Evolutionary conservation across 2,113 vertebrate genomes (phyloP), one percentile per base, ranked within the genome.

Genomic region (Catharus fuscescens): DNA sequence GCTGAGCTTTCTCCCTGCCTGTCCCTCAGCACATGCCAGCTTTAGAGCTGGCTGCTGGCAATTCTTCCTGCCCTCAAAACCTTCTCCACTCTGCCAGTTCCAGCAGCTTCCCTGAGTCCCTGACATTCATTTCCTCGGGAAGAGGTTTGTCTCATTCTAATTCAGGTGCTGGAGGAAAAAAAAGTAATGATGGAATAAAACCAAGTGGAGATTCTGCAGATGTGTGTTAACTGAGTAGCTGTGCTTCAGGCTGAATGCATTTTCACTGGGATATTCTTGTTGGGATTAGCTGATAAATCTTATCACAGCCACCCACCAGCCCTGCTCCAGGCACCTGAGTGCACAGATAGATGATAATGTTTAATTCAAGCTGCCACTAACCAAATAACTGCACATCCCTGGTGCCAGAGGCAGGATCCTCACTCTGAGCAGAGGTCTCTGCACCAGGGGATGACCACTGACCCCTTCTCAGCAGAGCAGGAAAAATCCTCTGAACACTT

Each of bases 21-120:
- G 15, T 2, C 74, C 54, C 70, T 65, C 79, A 12, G 66, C 2
- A 36, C 28, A 8, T 0, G 0, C 2, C 8, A 13, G 25, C 4
- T 28, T 73, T 44, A n/a, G 31, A n/a, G 31, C 60, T 45, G 73
- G 14, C 66, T 67, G n/a, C 1, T 48, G 34, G 24, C 23, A 79
- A 5, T 38, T 65, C 64, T 52, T 80, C 44, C 84, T 77, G 60
- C 73, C 52, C 70, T 74, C 66, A 32, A 45, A 82, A 76, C 17
- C 42, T 66, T 36, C 74, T 38, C 0, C 8, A 5, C 0, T 4
- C 34, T 48, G 52, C 47, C 62, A 62, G 56, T 48, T 85, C 60
- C 28, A 36, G 21, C 23, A n/a, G 34, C 54, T 60, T 32, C 71
- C n/a, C 26, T 0, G 32, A 62, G 54, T 16, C 31, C 80, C 76